Conservation (phyloP, 2,888 invertebrate genomes). For the Acanthacorydalis orientalis region DNA sequence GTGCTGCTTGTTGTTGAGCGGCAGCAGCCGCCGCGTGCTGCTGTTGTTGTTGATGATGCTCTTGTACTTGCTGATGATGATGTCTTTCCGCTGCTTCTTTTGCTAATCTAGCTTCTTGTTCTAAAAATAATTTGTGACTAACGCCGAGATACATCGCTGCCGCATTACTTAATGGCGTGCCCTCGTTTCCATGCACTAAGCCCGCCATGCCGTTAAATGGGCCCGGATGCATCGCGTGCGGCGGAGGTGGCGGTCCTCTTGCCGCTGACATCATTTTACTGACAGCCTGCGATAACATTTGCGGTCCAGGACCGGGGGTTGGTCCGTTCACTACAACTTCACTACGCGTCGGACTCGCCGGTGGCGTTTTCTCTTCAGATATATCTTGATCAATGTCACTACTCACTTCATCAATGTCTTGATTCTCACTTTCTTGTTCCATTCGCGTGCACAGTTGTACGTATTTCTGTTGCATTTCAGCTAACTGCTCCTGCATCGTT, state of each 20-base stretch:
- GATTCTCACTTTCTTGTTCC: conserved; percentile 61
- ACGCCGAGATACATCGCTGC: conserved; percentile 61
- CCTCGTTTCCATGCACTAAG: conserved; percentile 32
- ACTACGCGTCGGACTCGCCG: conserved; percentile 33
- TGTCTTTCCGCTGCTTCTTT: conserved; percentile 42
- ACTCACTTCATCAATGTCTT: conserved; percentile 54
- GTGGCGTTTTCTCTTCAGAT: conserved; percentile 6
- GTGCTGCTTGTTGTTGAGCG: conserved; percentile 19
- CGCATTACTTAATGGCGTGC: conserved; percentile 36
- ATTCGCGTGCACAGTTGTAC: conserved; percentile 72
- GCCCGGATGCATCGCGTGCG: conserved; percentile 35
- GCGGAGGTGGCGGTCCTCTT: conserved; percentile 31
- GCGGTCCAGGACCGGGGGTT: conserved; percentile 17
- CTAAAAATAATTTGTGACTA: conserved; percentile 60
- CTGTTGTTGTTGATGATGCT: conserved; percentile 24
- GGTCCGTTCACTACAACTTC: conserved; percentile 33
- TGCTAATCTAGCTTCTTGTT: conserved; percentile 60
- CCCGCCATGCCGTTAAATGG: conserved; percentile 30
- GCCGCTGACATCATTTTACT: conserved; percentile 44
- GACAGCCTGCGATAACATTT: conserved; percentile 40
- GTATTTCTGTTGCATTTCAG: conserved; percentile 84
- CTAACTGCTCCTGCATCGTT: conserved; percentile 76
- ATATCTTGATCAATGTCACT: conserved; percentile 48
- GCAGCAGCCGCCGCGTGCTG: conserved; percentile 19
- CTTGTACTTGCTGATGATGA: conserved; percentile 26